phyloP scores from a whole-genome alignment of 92 coral and sea anemone genomes.

The Actinostola sp. region DNA sequence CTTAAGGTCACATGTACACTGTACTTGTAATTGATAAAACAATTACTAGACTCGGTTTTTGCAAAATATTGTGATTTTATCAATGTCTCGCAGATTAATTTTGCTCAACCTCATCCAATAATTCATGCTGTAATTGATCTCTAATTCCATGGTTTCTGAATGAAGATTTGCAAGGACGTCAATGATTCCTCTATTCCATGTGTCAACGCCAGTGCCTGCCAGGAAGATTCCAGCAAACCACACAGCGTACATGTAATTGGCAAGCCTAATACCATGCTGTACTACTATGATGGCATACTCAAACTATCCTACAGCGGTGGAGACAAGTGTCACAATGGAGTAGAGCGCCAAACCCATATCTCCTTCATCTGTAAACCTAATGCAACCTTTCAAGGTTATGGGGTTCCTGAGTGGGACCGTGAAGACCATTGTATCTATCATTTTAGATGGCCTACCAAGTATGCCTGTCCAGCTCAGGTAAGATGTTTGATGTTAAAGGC shows the following conservation, averaged over 20 bases:
- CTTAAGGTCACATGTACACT: too few species aligned
- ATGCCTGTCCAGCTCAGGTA: constrained; percentile 95
- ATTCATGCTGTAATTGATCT: too few species aligned
- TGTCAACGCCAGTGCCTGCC: constrained; percentile 68
- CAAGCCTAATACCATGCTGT: constrained; percentile 46
- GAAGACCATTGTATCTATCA: constrained; percentile 78
- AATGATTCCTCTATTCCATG: not conserved
- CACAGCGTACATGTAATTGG: constrained; percentile 35
- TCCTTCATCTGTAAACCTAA: constrained; percentile 79
- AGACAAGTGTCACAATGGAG: constrained; percentile 37
- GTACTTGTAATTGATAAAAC: too few species aligned
- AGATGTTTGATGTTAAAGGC: constrained; percentile 8
- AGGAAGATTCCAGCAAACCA: not conserved
- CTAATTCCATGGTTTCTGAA: too few species aligned
- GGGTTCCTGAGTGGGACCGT: constrained; percentile 66
- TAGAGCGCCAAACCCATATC: constrained; percentile 68
- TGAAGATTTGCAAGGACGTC: constrained; percentile 2
- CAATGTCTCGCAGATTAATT: too few species aligned
- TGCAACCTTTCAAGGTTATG: constrained; percentile 45
- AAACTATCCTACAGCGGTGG: constrained; percentile 77
- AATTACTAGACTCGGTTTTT: too few species aligned
- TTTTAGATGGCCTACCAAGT: constrained; percentile 90
- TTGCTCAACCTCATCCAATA: too few species aligned
- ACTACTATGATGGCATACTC: constrained; percentile 92
- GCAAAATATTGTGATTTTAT: too few species aligned